phyloP scores from a whole-genome alignment of 2,797 vertebrate species.

The Myotis myotis region DNA sequence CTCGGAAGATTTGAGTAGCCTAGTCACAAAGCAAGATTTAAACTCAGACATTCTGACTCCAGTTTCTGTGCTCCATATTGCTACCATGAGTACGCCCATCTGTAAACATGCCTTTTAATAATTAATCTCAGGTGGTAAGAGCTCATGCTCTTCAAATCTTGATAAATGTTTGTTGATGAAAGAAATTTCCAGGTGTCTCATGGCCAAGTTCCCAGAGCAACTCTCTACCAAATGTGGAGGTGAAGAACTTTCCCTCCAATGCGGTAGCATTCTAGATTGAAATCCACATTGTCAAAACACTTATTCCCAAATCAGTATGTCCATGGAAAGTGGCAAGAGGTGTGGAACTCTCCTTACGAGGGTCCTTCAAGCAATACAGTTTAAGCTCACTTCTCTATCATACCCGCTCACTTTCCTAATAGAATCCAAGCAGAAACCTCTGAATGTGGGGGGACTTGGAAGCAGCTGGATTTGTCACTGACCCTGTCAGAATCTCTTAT shows the following conservation, averaged over 20 bases:
- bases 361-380: not conserved
- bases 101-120: not conserved
- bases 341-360: not conserved
- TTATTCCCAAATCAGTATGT: not conserved
- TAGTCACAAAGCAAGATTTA: not conserved
- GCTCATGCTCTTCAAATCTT: slow-evolving; percentile 37
- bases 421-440: slow-evolving; percentile 1
- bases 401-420: not conserved
- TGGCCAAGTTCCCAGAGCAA: not conserved
- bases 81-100: not conserved
- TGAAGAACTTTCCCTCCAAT: not conserved
- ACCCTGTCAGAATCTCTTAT: not conserved
- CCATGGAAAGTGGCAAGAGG: not conserved
- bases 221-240: not conserved
- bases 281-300: not conserved
- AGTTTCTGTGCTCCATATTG: not conserved
- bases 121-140: not conserved
- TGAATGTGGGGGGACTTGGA: not conserved
- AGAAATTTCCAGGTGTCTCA: not conserved
- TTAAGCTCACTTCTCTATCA: not conserved
- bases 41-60: not conserved
- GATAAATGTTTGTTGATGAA: not conserved
- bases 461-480: not conserved
- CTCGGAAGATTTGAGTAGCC: not conserved
- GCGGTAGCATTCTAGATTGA: not conserved